Evolutionary conservation across 2,888 invertebrate species (phyloP).

Genomic region (Phragmatobia fuliginosa): DNA sequence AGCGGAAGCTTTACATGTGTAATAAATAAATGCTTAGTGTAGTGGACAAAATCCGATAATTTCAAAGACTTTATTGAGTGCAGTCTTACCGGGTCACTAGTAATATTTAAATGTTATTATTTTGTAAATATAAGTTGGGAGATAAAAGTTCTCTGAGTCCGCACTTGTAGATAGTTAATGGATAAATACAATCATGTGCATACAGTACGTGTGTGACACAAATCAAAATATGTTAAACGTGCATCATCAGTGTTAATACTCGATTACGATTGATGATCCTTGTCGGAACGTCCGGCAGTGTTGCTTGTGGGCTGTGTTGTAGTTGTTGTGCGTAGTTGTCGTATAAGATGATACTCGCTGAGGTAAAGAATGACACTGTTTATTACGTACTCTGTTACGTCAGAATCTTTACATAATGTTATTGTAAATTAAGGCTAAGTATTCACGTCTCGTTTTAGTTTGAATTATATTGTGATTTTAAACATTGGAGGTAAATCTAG

Average conservation of each 20-base stretch:
- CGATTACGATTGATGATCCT: neutral
- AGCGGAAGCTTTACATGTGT: no score
- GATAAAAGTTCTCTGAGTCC: neutral
- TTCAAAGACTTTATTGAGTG: no score
- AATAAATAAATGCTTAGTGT: no score
- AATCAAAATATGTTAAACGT: neutral
- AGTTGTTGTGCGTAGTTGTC: conserved; percentile 1
- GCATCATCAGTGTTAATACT: neutral
- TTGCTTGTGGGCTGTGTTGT: conserved; percentile 3
- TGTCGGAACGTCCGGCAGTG: neutral
- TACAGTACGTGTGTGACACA: neutral
- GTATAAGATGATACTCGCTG: conserved; percentile 11
- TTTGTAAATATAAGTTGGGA: neutral
- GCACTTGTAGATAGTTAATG: neutral
- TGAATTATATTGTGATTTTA: neutral
- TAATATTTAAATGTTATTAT: neutral
- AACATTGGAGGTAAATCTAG: neutral
- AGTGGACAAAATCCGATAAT: no score
- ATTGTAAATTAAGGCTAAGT: neutral
- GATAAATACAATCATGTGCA: neutral
- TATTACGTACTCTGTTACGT: neutral
- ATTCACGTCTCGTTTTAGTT: neutral
- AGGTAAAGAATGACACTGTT: conserved; percentile 3
- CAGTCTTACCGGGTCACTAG: no score
- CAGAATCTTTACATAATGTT: neutral